Conservation (phyloP, 2,797 vertebrate genomes). For the Sebastiscus tertius region DNA sequence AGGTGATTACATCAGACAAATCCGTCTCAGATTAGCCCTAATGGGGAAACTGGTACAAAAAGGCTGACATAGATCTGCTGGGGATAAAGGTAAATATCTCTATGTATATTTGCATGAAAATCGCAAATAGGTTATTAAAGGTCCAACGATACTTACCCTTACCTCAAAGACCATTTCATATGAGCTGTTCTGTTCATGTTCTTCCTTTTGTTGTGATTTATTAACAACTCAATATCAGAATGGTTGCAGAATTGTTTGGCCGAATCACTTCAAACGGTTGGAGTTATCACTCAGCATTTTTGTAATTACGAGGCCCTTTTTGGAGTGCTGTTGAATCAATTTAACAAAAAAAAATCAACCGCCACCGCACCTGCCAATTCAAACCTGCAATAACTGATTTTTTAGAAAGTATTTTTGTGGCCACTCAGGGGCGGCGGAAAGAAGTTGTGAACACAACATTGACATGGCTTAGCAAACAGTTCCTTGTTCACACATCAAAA, state of each 20-base stretch:
- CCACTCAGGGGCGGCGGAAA: neutral
- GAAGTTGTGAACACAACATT: neutral
- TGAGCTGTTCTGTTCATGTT: neutral
- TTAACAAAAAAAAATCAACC: neutral
- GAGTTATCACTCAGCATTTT: conserved; percentile 38
- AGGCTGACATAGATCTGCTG: neutral
- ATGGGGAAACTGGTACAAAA: conserved; percentile 14
- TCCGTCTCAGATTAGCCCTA: neutral
- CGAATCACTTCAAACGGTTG: conserved; percentile 51
- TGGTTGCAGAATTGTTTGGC: conserved; percentile 6
- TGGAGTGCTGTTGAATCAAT: conserved; percentile 36
- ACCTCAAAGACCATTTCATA: neutral
- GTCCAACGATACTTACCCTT: neutral
- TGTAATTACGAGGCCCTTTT: conserved; percentile 42
- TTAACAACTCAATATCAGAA: conserved; percentile 13
- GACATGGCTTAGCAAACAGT: neutral
- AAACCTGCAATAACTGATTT: neutral
- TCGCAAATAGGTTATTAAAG: neutral
- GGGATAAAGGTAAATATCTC: neutral
- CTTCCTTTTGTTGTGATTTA: conserved; percentile 33
- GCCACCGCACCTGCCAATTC: neutral
- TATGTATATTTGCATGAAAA: neutral
- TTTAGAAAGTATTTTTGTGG: neutral
- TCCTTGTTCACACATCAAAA: neutral
- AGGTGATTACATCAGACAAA: conserved; percentile 34